Base-by-base conservation (phyloP, 2,113 vertebrate species). In the Sinocyclocheilus rhinocerous region DNA sequence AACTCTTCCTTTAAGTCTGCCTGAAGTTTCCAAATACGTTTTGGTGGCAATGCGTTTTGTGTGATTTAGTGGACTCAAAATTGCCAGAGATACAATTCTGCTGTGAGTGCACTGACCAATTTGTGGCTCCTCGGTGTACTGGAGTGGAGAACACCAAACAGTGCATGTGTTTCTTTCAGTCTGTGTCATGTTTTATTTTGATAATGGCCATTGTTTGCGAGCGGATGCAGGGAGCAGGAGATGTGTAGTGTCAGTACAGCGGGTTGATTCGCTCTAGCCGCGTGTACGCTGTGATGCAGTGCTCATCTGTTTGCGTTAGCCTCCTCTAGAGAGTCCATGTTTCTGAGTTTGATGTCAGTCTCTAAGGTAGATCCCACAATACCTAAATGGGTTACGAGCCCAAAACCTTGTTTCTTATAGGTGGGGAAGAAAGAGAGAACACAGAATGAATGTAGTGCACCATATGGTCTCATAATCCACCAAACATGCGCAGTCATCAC, bases 381-480 rank as follows among this genome's bases (percentile, higher is more conserved):
- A 81, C 86, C 80, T 88, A 81, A 87, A 86, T 84, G 24, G 8
- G 59, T 75, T 86, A 15, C 3, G 1, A 73, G 77, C 55, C 75
- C 77, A 84, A 90, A 90, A 77, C 67, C 50, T 83, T 73, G 52
- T 72, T 85, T 81, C 13, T 81, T 10, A 76, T 67, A 86, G 26
- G 59, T 67, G 82, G 79, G 76, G 65, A 82, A 88, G 75, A 84
- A 83, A 84, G 36, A 81, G 39, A 55, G 15, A 57, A 24, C 57
- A 6, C n/a, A 29, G 67, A 50, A 55, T 81, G n/a, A 87, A 89
- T 86, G 84, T 86, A 88, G 81, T n/a, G 20, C 70, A 87, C 52
- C 70, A 85, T 89, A 85, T 88, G 87, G 73, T 29, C 87, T 77
- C 22, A 76, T 77, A 83, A 83, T 83, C 69, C 15, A 77, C 20